Conservation (phyloP, 2,113 vertebrate genomes). For the Saimiri boliviensis region DNA sequence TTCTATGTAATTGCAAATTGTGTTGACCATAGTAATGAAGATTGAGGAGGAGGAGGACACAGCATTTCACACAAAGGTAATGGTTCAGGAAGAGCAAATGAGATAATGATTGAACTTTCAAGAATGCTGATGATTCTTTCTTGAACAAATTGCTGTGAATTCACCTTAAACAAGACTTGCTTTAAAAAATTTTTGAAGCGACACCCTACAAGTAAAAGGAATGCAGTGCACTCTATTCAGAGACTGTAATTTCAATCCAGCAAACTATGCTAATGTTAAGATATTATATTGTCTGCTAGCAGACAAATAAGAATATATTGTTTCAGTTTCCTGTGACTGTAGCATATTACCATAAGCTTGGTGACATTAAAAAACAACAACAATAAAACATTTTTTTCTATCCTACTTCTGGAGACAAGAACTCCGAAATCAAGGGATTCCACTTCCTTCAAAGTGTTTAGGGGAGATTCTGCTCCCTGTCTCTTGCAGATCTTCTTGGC, state of each 20-base stretch:
- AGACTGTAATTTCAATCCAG: neutral
- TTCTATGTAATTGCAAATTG: neutral
- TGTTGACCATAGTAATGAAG: neutral
- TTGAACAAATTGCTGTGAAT: neutral
- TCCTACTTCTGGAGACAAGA: rapidly evolving
- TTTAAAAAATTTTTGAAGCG: neutral
- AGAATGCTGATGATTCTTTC: neutral
- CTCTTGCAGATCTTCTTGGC: neutral
- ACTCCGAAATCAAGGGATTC: neutral
- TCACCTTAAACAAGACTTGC: neutral
- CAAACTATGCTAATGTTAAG: neutral
- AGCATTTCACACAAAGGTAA: neutral
- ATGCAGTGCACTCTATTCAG: rapidly evolving
- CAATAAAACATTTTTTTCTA: neutral
- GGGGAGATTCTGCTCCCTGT: neutral
- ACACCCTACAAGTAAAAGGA: neutral
- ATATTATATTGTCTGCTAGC: neutral
- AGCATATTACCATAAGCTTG: neutral
- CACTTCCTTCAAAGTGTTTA: too few relatives aligned
- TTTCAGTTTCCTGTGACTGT: neutral
- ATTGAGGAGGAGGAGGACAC: neutral
- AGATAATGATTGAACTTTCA: neutral
- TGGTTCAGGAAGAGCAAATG: neutral
- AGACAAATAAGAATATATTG: neutral
- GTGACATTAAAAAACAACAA: neutral